Base-by-base conservation (phyloP, 2,797 vertebrate genomes). In the Eupleurogrammus muticus region DNA sequence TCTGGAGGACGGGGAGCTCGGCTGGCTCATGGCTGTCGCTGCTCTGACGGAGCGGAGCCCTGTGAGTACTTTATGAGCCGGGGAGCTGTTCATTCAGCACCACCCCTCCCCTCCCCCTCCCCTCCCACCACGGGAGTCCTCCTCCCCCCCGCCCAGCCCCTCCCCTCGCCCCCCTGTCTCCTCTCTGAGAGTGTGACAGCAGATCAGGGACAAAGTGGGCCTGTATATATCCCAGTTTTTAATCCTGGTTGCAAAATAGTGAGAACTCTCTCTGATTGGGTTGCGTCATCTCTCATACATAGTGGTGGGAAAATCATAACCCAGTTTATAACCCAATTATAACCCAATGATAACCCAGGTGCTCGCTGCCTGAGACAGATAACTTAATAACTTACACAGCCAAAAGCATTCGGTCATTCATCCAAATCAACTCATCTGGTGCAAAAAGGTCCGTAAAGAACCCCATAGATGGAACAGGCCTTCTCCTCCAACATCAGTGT, bases 81-180 rank as follows among this genome's bases (percentile, higher is more conserved):
- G 79, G 90, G 96, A 96, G 96, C 96, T 97, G 96, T 96, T 95
- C 96, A 88, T 96, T 97, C 96, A 97, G 96, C 95, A 96, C 96
- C 95, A 94, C 92, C 92, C 93, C 91, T 79, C 85, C 85, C 73
- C 61, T 61, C n/a, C 66, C 28, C 69, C 64, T 61, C 28, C 74
- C 56, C 49, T 46, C 68, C 62, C 59, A 32, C 63, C 36, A 17
- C 36, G 40, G 66, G 75, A 62, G 60, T 49, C 63, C 80, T 51
- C 70, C 82, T 68, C 57, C 69, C 47, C 56, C n/a, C 42, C 54
- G 19, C 36, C 35, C 50, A n/a, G 42, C 53, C 68, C 42, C 24
- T 28, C 51, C 24, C 24, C 8, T 24, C 0, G n/a, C 50, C 5
- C 46, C 36, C 24, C n/a, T 28, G 53, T 46, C 6, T 20, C 48